Base-by-base conservation (phyloP, 2,797 vertebrate species). In the Tapirus indicus region DNA sequence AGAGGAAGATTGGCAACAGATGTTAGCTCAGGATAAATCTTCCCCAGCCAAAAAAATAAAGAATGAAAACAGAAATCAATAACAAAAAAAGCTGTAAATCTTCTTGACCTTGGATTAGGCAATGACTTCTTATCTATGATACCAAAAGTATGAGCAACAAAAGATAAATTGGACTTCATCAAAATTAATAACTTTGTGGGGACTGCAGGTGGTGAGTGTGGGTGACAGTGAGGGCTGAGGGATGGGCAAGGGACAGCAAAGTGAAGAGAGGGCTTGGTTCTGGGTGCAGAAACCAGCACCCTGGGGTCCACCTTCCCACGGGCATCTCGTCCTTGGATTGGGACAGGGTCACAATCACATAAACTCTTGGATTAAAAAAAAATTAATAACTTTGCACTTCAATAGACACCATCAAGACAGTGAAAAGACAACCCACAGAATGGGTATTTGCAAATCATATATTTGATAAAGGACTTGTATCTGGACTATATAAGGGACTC, bases 61-160 rank as follows among this genome's bases (percentile, higher is more conserved):
- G 27, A 91, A 72, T 56, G 18, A 69, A 93, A 87, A 79, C 3
- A 88, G 14, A 88, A 93, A 78, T 49, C 56, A 83, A 25, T 44
- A 60, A 62, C 14, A 69, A 56, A 49, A 90, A 58, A 71, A 89
- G 18, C 21, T 23, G 2, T 49, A 75, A 66, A 69, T 79, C 71
- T 60, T 86, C 49, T 38, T 21, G 3, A 83, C 49, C 23, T 47
- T 78, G 14, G 47, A 29, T 56, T 77, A 91, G 68, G 10, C 20
- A 60, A 49, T 72, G 68, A 25, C n/a, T 72, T 88, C 62, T 93
- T 44, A 87, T 12, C 20, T 69, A 52, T 13, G 38, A 25, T 3
- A 95, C 32, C 44, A 78, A 94, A 79, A 78, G 41, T 10, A 74
- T 32, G 52, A 79, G 13, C 56, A 56, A 75, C 12, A 80, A 21